Conservation (phyloP, 1,140 invertebrate genomes). For the Subanguina moxae region DNA sequence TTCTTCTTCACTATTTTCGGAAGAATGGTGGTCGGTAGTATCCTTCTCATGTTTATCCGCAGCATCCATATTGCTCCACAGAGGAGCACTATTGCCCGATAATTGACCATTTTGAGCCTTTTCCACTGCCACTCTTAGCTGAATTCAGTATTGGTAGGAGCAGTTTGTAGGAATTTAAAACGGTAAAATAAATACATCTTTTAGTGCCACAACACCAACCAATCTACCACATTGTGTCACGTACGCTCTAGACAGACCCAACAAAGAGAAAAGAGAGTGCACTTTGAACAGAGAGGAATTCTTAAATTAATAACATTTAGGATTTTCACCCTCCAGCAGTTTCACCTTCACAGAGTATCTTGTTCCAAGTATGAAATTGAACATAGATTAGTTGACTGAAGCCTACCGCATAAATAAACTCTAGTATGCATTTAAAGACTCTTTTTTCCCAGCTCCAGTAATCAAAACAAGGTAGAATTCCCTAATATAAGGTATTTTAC, state of each 20-base stretch:
- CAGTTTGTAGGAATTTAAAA: too few relatives aligned
- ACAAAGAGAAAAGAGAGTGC: constrained; percentile 93
- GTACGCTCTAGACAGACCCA: constrained; percentile 91
- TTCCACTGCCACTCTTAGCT: constrained; percentile 41
- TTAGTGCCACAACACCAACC: constrained; percentile 88
- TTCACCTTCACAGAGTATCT: too few relatives aligned
- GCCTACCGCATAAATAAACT: too few relatives aligned
- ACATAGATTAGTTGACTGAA: too few relatives aligned
- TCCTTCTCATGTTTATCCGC: background rate
- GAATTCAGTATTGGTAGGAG: constrained; percentile 4
- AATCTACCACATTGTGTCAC: constrained; percentile 90
- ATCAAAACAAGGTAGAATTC: too few relatives aligned
- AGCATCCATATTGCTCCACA: background rate
- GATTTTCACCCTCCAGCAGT: too few relatives aligned
- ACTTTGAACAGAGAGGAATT: constrained; percentile 87
- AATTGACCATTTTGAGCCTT: constrained; percentile 37
- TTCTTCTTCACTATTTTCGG: background rate
- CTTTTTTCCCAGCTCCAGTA: too few relatives aligned
- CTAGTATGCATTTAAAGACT: too few relatives aligned
- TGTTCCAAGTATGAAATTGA: too few relatives aligned
- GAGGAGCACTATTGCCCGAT: background rate
- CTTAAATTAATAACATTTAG: too few relatives aligned
- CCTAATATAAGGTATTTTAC: too few relatives aligned
- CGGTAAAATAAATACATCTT: constrained; percentile 69
- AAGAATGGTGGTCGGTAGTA: background rate